Base-by-base conservation (phyloP, 2,888 invertebrate genomes). In the Caenorhabditis doughertyi region DNA sequence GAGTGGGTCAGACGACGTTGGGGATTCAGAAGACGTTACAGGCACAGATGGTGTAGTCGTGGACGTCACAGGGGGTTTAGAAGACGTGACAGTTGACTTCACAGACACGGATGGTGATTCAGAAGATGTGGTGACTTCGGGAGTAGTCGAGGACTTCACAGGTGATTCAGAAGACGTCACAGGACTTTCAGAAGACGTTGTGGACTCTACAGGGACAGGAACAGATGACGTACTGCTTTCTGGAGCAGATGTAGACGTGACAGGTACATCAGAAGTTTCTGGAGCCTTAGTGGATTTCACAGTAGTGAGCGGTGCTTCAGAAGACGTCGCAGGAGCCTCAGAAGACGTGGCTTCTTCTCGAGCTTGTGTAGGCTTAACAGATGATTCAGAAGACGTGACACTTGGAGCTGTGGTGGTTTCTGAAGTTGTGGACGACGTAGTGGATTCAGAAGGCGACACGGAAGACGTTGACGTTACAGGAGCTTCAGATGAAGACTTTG, bases 181-280 rank as follows among this genome's bases (percentile, higher is more conserved):
- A 27, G 58, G 13, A 5, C 2, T 18, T 44, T 60, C 39, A 2
- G 39, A 11, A 58, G 39, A 4, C 9, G 32, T 4, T 7, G 32
- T 32, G 32, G 9, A 4, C 32, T 4, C n/a, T n/a, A 39, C 39
- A 39, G 68, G 16, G 13, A 53, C 13, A 25, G 21, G 29, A 27
- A n/a, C n/a, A n/a, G n/a, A n/a, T n/a, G n/a, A n/a, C n/a, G n/a
- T n/a, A n/a, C n/a, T n/a, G n/a, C n/a, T n/a, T n/a, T n/a, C n/a
- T n/a, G n/a, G n/a, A n/a, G n/a, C n/a, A n/a, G n/a, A n/a, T n/a
- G 64, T 29, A 49, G 64, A 49, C 49, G 47, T 71, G 44, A 27
- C 70, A 70, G n/a, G n/a, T n/a, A n/a, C 23, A 25, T 35, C 64
- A 18, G 51, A 18, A 11, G 9, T 55, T 73, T 64, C 35, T 39